Percentiles rank a stretch among this genome's conserved stretches.
Conservation (phyloP, 2,888 invertebrate species). For the Euclidia mi region DNA sequence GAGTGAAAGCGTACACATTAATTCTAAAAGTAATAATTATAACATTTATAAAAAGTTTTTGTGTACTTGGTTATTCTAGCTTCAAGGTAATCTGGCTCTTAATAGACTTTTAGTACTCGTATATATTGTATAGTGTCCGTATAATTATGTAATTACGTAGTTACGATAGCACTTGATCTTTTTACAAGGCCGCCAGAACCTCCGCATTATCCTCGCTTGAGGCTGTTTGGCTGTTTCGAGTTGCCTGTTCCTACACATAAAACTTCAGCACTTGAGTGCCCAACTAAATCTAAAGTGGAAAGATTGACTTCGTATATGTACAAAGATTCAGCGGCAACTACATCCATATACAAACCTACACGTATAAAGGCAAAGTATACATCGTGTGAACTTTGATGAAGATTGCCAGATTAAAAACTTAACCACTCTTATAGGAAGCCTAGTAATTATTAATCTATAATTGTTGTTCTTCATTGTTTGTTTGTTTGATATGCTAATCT, state of each 20-base stretch:
- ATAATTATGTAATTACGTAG: slow-evolving; percentile 40
- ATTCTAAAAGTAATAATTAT: too few species aligned
- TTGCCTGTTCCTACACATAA: slow-evolving; percentile 33
- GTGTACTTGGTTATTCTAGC: too few species aligned
- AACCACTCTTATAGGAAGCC: neutral
- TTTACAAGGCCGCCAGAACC: slow-evolving; percentile 27
- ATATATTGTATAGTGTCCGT: slow-evolving; percentile 18
- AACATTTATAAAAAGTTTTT: too few species aligned
- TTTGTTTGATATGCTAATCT: too few species aligned
- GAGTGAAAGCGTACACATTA: too few species aligned
- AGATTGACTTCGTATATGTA: slow-evolving; percentile 41
- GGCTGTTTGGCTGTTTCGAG: slow-evolving; percentile 35
- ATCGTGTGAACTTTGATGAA: slow-evolving; percentile 8
- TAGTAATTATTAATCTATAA: slow-evolving; percentile 4
- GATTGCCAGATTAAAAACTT: slow-evolving; percentile 13
- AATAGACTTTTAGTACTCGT: slow-evolving; percentile 8
- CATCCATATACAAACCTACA: neutral
- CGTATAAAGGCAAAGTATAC: slow-evolving; percentile 3
- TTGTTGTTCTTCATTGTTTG: neutral
- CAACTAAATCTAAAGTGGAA: slow-evolving; percentile 46
- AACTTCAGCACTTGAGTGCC: slow-evolving; percentile 42
- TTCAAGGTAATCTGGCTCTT: too few species aligned
- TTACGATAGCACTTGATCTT: slow-evolving; percentile 43
- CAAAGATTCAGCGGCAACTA: too few species aligned
- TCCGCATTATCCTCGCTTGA: slow-evolving; percentile 46